phyloP scores from a whole-genome alignment of 2,888 invertebrate species.

The Scrobipalpa costella region DNA sequence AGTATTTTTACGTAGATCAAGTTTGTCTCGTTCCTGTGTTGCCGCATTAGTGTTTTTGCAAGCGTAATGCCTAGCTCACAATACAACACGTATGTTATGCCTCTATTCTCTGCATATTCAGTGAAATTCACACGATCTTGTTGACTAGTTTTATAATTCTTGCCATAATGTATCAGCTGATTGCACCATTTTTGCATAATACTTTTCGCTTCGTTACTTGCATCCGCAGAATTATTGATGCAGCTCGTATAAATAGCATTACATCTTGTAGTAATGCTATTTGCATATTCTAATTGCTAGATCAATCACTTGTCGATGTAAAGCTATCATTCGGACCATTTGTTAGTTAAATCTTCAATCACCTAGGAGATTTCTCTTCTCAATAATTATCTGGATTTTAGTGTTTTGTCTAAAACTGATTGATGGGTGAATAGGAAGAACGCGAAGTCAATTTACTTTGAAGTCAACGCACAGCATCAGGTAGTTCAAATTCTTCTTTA shows the following conservation, averaged over 20 bases:
- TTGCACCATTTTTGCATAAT: slow-evolving; percentile 33
- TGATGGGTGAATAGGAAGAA: slow-evolving; percentile 10
- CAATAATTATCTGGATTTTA: background rate
- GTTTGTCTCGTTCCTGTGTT: background rate
- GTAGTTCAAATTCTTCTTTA: background rate
- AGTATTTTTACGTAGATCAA: background rate
- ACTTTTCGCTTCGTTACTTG: slow-evolving; percentile 21
- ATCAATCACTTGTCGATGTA: slow-evolving; percentile 24
- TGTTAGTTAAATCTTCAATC: slow-evolving; percentile 9
- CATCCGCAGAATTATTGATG: slow-evolving; percentile 5
- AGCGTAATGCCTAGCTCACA: background rate
- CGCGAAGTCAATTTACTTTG: background rate
- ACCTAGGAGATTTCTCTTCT: slow-evolving; percentile 5
- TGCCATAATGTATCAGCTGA: slow-evolving; percentile 29
- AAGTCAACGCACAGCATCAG: background rate
- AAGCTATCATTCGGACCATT: slow-evolving; percentile 6
- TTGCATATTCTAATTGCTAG: slow-evolving; percentile 26
- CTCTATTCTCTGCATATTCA: slow-evolving; percentile 1
- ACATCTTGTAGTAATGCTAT: slow-evolving; percentile 9
- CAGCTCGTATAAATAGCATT: background rate
- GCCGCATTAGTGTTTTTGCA: background rate
- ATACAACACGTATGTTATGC: background rate
- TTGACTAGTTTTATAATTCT: slow-evolving; percentile 30
- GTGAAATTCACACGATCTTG: slow-evolving; percentile 38
- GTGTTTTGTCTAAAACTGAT: slow-evolving; percentile 13